Base-by-base conservation (phyloP, 2,113 vertebrate genomes). In the Echinops telfairi region DNA sequence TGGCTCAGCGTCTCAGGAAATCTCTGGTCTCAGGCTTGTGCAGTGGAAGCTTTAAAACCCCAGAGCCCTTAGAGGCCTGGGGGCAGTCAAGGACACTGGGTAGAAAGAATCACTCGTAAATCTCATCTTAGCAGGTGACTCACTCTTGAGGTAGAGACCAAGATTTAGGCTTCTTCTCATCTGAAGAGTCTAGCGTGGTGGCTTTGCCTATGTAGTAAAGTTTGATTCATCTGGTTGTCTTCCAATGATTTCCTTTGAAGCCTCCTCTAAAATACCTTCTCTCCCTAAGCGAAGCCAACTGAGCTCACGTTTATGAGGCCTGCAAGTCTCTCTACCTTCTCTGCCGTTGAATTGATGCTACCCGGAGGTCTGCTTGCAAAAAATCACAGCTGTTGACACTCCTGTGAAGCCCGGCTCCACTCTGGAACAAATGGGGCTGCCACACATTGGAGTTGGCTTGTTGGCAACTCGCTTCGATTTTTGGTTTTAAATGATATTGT, bases 121-220 rank as follows among this genome's bases (percentile, higher is more conserved):
- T 68, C 5, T 7, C 10, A 27, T 57, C 66, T 73, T 6, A 60
- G 43, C 40, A 40, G 23, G 23, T 43, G 75, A 76, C 25, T 76
- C 38, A 43, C 73, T 40, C 73, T 53, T 53, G 47, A 53, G 47
- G 47, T 53, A 53, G 47, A 53, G 47, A 53, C 47, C 47, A 53
- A 14, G 47, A 53, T 53, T 53, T 53, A 53, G 47, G 47, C 47
- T 53, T 53, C 47, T 23, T 91, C 60, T 73, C 29, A 14, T 27
- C 4, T 1, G 31, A 57, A 78, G 57, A 57, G 31, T 70, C 31
- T 17, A 36, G 22, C 1, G 0, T 20, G 33, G 38, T 53, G 47
- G 47, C 36, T n/a, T 76, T 64, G 3, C 0, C 0, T 20, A 1
- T 11, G 36, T 0, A 5, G 16, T 3, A 16, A 38, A 29, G 11